Percentiles rank a stretch among this genome's conserved stretches.
phyloP scores from a whole-genome alignment of 1,140 invertebrate species.

The Drosophila quadrilineata region DNA sequence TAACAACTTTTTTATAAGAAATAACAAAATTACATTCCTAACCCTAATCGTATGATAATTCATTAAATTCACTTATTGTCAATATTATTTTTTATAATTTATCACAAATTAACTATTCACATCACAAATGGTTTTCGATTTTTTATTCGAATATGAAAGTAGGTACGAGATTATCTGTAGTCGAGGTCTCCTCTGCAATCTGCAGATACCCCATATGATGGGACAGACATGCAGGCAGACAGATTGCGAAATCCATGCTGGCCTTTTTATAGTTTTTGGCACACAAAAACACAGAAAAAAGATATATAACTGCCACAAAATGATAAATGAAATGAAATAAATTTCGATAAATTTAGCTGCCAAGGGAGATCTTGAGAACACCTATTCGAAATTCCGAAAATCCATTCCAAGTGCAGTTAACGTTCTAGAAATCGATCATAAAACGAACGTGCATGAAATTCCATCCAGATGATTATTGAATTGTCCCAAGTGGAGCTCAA shows the following conservation, averaged over 20 bases:
- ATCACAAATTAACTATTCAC: no score
- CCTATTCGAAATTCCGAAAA: background rate
- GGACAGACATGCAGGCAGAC: conserved; percentile 17
- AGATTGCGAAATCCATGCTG: conserved; percentile 46
- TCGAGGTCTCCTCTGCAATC: background rate
- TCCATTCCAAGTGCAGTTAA: conserved; percentile 1
- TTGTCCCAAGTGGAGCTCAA: conserved; percentile 18
- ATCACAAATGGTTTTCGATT: no score
- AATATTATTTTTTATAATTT: no score
- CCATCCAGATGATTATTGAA: conserved; percentile 25
- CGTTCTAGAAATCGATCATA: conserved; percentile 5
- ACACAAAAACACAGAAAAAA: conserved; percentile 11
- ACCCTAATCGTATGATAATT: no score
- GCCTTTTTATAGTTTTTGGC: conserved; percentile 50
- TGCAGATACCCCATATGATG: background rate
- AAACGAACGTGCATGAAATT: conserved; percentile 28
- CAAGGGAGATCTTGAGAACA: no score
- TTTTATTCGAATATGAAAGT: no score
- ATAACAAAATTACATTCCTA: no score
- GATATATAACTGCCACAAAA: background rate
- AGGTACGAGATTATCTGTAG: no score
- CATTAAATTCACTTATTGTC: no score
- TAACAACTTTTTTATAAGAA: no score
- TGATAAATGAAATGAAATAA: background rate
- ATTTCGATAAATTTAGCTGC: no score